Percentiles rank a stretch among this genome's conserved stretches.
Evolutionary conservation across 1,140 invertebrate species (phyloP).

Genomic region (Sycophila sp.): DNA sequence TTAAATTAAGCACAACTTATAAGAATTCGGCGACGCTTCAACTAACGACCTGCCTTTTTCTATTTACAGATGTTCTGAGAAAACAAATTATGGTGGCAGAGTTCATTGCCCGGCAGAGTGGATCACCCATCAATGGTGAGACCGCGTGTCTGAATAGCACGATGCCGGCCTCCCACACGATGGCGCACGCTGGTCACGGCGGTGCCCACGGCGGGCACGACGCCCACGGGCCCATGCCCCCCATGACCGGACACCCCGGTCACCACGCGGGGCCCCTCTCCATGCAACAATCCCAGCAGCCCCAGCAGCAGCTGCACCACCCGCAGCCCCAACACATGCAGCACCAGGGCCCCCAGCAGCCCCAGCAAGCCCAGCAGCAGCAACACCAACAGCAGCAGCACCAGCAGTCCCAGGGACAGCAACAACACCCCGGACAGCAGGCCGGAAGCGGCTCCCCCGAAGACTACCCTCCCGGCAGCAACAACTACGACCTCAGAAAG

Average conservation of each 20-base stretch:
- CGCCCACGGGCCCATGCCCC: slow-evolving; percentile 51
- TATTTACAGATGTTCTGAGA: slow-evolving; percentile 73
- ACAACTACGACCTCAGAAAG: slow-evolving; percentile 72
- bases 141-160: slow-evolving; percentile 69
- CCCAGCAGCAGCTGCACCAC: slow-evolving; percentile 43
- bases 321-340: slow-evolving; percentile 48
- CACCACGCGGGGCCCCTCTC: slow-evolving; percentile 61
- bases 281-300: slow-evolving; percentile 45
- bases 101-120: slow-evolving; percentile 79
- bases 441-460: slow-evolving; percentile 46
- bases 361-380: too few relatives aligned
- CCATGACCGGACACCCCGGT: slow-evolving; percentile 56
- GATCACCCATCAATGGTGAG: slow-evolving; percentile 75
- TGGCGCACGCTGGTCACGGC: slow-evolving; percentile 59
- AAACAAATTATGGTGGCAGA: slow-evolving; percentile 87
- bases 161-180: slow-evolving; percentile 68
- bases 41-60: slow-evolving; percentile 18
- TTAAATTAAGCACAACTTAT: too few relatives aligned
- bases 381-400: slow-evolving; percentile 50
- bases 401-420: slow-evolving; percentile 57
- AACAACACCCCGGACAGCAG: slow-evolving; percentile 46
- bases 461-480: slow-evolving; percentile 43
- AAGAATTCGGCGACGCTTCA: too few relatives aligned
- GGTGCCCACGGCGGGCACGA: slow-evolving; percentile 47
- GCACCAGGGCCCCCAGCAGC: slow-evolving; percentile 48